Conservation (phyloP, 2,888 invertebrate genomes). For the Andrena fulva region DNA sequence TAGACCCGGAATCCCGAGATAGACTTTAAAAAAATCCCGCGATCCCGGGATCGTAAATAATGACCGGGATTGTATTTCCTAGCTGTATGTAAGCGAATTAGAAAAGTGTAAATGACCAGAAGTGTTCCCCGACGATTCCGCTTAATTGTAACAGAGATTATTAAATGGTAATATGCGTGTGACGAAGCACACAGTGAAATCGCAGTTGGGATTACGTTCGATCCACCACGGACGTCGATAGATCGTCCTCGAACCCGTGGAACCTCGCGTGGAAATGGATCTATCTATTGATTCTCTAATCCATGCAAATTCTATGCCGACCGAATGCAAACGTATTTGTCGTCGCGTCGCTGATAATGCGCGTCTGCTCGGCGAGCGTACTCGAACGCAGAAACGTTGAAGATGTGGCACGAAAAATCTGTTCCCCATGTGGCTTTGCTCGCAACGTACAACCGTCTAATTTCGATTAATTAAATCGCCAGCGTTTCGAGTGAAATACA, state of each 20-base stretch:
- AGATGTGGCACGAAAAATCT: neutral
- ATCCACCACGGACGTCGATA: neutral
- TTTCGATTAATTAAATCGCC: neutral
- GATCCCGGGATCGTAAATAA: no score
- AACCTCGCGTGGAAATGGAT: conserved; percentile 30
- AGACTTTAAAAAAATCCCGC: no score
- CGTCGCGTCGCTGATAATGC: conserved; percentile 22
- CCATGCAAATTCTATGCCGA: conserved; percentile 44
- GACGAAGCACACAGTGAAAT: neutral
- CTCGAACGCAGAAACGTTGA: neutral
- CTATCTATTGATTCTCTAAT: conserved; percentile 37
- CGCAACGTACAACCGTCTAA: neutral
- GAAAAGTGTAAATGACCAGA: no score
- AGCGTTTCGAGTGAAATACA: neutral
- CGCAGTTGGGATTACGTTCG: neutral
- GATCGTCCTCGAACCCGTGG: conserved; percentile 21
- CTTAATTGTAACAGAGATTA: no score
- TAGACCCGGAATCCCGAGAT: no score
- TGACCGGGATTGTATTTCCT: no score
- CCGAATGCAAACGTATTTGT: conserved; percentile 33
- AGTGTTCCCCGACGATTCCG: no score
- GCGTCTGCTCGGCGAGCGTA: neutral
- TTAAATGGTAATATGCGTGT: no score
- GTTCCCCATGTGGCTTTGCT: neutral
- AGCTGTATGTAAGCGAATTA: no score